Evolutionary conservation across 2,888 invertebrate genomes (phyloP).

Genomic region (Tridacna crocea): DNA sequence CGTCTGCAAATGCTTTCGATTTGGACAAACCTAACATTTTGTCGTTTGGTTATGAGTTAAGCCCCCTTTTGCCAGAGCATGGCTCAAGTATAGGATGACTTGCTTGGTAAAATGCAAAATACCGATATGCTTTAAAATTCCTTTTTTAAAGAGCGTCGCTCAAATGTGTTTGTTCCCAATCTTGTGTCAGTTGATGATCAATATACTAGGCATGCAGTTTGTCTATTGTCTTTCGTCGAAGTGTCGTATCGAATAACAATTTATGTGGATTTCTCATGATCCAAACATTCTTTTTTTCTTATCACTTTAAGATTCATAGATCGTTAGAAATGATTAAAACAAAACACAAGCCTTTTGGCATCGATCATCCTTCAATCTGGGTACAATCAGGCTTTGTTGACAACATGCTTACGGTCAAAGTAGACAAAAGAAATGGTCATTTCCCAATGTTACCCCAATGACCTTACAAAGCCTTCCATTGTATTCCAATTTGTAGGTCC

Average conservation of each 20-base stretch:
- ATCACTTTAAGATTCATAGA: conserved; percentile 8
- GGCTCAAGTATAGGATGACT: too few species aligned
- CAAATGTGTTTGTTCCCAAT: too few species aligned
- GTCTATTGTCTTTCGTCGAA: not conserved
- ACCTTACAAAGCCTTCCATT: conserved; percentile 3
- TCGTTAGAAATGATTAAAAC: conserved; percentile 22
- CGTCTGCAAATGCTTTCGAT: too few species aligned
- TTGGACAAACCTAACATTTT: too few species aligned
- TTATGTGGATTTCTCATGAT: conserved; percentile 26
- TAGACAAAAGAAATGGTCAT: conserved; percentile 22
- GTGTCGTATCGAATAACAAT: conserved; percentile 9
- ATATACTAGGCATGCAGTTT: not conserved
- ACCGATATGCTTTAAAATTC: too few species aligned
- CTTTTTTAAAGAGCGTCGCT: too few species aligned
- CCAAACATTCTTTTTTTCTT: conserved; percentile 19
- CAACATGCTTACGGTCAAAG: conserved; percentile 4
- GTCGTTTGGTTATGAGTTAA: too few species aligned
- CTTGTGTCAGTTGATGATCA: conserved; percentile 3
- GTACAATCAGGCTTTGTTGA: conserved; percentile 22
- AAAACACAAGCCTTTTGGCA: conserved; percentile 21
- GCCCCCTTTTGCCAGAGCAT: too few species aligned
- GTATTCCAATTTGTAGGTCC: conserved; percentile 1
- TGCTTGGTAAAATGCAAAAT: too few species aligned
- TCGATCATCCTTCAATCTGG: not conserved
- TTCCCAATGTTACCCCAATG: not conserved